These are phyloP conservation scores for Neuroterus valhalla DNA, from an alignment of 1,140 invertebrate genomes.

Conservation along the genomic window DNA sequence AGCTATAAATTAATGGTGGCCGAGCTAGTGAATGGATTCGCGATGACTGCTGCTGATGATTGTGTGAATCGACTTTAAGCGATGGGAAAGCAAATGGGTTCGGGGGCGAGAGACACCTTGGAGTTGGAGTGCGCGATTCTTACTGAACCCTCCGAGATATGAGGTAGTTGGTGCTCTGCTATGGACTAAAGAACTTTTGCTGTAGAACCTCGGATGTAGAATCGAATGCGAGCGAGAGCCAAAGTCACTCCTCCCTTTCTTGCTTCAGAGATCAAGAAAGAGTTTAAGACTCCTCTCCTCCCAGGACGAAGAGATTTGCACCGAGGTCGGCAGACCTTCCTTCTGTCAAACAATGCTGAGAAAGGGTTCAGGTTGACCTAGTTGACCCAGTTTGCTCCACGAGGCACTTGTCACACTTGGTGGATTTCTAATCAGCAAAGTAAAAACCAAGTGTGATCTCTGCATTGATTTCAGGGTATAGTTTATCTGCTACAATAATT, in stretches of 20 bases:
- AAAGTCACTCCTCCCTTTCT: conserved; percentile 57
- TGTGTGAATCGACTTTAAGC: background rate
- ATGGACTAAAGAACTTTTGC: conserved; percentile 59
- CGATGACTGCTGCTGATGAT: background rate
- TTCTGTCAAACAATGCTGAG: conserved; percentile 46
- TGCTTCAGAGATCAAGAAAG: conserved; percentile 50
- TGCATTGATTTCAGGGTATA: no score
- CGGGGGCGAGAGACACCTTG: conserved; percentile 58
- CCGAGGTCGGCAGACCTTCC: conserved; percentile 50
- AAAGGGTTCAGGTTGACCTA: conserved; percentile 33
- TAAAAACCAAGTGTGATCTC: no score
- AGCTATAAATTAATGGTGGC: conserved; percentile 18
- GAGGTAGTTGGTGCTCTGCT: conserved; percentile 64
- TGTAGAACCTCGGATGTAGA: conserved; percentile 65
- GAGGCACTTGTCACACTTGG: conserved; percentile 5
- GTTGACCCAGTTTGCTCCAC: conserved; percentile 30
- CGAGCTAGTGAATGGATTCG: background rate
- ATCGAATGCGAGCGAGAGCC: conserved; percentile 56
- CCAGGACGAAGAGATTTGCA: conserved; percentile 44
- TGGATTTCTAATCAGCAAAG: conserved; percentile 11
- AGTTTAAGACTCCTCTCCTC: conserved; percentile 49
- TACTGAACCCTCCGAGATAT: conserved; percentile 63
- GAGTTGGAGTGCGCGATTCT: conserved; percentile 67
- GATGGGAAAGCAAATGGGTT: conserved; percentile 31
- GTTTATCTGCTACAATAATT: no score